These are phyloP conservation scores for Drosophila persimilis DNA, from an alignment of 1,140 invertebrate genomes.

Conservation along the genomic window DNA sequence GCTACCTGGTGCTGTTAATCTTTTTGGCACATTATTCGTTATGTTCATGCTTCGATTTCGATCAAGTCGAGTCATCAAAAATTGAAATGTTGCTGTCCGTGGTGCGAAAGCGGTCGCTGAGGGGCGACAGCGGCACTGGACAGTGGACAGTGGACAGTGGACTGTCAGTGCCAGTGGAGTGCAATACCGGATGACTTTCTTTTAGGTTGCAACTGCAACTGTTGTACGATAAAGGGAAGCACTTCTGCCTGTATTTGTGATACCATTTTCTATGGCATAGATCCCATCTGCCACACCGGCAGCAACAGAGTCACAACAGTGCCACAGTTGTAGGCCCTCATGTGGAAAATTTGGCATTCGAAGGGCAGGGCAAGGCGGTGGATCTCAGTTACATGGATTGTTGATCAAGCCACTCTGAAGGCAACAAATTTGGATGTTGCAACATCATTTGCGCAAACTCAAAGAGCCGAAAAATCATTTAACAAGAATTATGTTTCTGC, in stretches of 20 bases:
- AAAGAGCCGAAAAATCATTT: conserved; percentile 29
- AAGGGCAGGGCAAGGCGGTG: conserved; percentile 35
- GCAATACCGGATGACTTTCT: no score
- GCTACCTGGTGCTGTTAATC: background rate
- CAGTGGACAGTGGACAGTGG: no score
- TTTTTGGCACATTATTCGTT: conserved; percentile 35
- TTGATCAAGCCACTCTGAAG: conserved; percentile 24
- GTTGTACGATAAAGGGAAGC: no score
- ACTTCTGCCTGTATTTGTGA: no score
- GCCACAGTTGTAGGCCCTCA: conserved; percentile 18
- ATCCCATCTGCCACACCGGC: no score
- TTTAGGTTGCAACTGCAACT: no score
- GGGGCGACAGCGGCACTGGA: background rate
- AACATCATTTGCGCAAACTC: conserved; percentile 53
- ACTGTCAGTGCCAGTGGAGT: no score
- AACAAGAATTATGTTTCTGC: conserved; percentile 16
- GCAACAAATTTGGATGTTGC: conserved; percentile 46
- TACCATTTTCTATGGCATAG: no score
- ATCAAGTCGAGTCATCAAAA: conserved; percentile 40
- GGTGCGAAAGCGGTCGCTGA: conserved; percentile 11
- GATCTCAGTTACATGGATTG: conserved; percentile 48
- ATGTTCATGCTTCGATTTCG: conserved; percentile 33
- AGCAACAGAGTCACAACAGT: no score
- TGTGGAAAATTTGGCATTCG: conserved; percentile 33
- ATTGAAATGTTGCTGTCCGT: conserved; percentile 35